Conservation (phyloP, 2,113 vertebrate genomes). For the Halichoerus grypus region DNA sequence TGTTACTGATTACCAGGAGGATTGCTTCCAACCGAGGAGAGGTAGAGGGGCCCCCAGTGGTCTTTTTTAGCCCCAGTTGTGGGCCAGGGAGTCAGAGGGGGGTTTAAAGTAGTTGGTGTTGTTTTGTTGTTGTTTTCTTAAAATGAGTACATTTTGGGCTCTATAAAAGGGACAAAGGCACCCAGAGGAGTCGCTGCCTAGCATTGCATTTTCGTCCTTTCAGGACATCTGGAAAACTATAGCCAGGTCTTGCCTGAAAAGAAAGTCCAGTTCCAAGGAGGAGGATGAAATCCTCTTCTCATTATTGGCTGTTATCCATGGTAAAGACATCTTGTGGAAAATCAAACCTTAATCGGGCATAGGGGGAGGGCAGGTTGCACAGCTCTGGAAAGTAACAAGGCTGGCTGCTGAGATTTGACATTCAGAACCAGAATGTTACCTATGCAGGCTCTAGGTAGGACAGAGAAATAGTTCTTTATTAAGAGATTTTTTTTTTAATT, state of each 20-base stretch:
- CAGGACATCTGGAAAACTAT: background rate
- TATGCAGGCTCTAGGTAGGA: background rate
- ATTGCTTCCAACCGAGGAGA: background rate
- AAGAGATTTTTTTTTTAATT: background rate
- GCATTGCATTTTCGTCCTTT: background rate
- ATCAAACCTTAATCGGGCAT: constrained; percentile 67
- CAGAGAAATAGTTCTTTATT: background rate
- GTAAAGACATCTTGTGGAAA: constrained; percentile 77
- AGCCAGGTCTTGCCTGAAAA: constrained; percentile 76
- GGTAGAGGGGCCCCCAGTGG: fast-evolving
- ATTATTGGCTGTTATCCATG: constrained; percentile 76
- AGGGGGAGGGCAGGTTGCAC: constrained; percentile 49
- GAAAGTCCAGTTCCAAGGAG: constrained; percentile 76
- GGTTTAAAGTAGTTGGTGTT: background rate
- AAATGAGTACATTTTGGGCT: background rate
- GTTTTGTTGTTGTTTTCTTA: background rate
- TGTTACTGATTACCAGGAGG: background rate
- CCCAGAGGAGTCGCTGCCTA: fast-evolving
- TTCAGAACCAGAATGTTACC: background rate
- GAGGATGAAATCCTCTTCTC: constrained; percentile 73
- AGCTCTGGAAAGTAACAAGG: constrained; percentile 26
- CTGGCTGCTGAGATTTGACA: constrained; percentile 27
- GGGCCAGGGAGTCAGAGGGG: background rate
- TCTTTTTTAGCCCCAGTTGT: background rate
- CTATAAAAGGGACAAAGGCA: background rate